Evolutionary conservation across 2,888 invertebrate species (phyloP).

Genomic region (Lycophotia porphyrea): DNA sequence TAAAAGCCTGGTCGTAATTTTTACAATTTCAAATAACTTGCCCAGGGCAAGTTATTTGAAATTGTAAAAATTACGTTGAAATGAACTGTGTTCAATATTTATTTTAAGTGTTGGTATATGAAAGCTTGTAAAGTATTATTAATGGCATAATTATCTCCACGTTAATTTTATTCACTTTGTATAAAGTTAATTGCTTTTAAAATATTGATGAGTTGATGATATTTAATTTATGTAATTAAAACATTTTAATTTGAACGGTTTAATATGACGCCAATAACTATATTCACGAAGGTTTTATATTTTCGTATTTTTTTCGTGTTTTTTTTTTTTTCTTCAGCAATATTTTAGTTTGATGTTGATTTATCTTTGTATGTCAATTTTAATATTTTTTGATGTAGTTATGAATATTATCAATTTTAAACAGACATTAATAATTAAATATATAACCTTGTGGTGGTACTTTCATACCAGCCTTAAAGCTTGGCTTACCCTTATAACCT

Average conservation of each 20-base stretch:
- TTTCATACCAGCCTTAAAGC: too few relatives aligned
- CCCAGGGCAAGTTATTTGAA: constrained; percentile 37
- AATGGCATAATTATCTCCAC: constrained; percentile 14
- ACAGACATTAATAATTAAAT: neutral
- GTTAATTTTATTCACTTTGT: constrained; percentile 21
- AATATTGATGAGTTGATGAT: constrained; percentile 23
- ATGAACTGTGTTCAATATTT: constrained; percentile 24
- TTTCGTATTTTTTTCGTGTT: neutral
- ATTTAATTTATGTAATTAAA: constrained; percentile 5
- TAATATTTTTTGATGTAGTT: neutral
- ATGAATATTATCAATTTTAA: neutral
- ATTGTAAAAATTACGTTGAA: constrained; percentile 23
- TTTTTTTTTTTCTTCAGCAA: neutral
- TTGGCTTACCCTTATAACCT: too few relatives aligned
- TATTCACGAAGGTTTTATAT: neutral
- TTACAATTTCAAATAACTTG: too few relatives aligned
- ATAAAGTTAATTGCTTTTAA: constrained; percentile 16
- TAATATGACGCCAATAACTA: neutral
- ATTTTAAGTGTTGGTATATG: constrained; percentile 9
- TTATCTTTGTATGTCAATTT: neutral
- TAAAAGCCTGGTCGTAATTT: constrained; percentile 27
- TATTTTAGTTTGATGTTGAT: neutral
- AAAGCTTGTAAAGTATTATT: constrained; percentile 17
- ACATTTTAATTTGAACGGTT: neutral
- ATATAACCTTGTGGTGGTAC: too few relatives aligned